phyloP scores from a whole-genome alignment of 2,888 invertebrate genomes.

The Acronicta alni region DNA sequence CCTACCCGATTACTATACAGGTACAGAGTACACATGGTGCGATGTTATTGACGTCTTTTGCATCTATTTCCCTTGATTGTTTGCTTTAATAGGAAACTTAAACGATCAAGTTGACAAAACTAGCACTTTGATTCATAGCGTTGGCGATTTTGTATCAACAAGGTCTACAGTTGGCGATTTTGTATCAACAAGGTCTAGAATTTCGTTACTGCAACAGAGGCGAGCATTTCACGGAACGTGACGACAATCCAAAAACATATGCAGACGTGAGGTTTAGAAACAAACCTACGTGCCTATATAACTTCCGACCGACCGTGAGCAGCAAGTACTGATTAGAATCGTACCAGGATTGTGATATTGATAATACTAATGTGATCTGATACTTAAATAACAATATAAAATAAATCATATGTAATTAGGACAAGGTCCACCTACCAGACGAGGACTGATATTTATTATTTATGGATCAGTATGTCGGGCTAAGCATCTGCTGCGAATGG shows the following conservation, averaged over 20 bases:
- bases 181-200: constrained; percentile 61
- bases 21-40: constrained; percentile 23
- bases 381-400: too few species aligned
- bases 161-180: constrained; percentile 56
- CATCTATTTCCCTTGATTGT: constrained; percentile 63
- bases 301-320: constrained; percentile 29
- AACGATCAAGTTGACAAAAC: constrained; percentile 23
- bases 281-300: constrained; percentile 69
- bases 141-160: constrained; percentile 54
- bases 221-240: constrained; percentile 77
- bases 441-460: constrained; percentile 2
- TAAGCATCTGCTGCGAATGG: constrained; percentile 34
- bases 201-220: constrained; percentile 60
- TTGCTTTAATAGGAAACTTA: constrained; percentile 58
- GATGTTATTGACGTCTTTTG: constrained; percentile 56
- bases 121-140: constrained; percentile 18
- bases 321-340: constrained; percentile 23
- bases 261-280: constrained; percentile 71
- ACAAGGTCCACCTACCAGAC: neutral
- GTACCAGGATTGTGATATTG: constrained; percentile 5
- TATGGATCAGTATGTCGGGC: constrained; percentile 41
- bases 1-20: constrained; percentile 49
- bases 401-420: neutral
- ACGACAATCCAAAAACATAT: constrained; percentile 70
- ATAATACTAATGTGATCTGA: neutral